A percentile compares a stretch with the other conserved stretches of the same genome.
Conservation (phyloP, 2,113 vertebrate genomes). For the Zosterops hypoxanthus region DNA sequence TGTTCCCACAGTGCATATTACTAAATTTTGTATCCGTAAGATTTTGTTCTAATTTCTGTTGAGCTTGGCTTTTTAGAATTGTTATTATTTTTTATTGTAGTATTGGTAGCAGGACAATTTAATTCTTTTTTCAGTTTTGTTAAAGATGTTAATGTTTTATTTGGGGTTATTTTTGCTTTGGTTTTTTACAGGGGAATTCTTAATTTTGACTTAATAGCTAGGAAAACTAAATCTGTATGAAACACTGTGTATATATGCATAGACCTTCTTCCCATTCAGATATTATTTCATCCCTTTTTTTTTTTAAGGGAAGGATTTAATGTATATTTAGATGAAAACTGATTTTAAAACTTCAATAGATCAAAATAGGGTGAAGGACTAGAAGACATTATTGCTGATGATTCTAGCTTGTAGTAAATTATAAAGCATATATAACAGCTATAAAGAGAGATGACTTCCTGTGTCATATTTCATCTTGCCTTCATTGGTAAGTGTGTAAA, state of each 20-base stretch:
- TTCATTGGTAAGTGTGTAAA: constrained; percentile 68
- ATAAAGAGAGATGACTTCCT: constrained; percentile 46
- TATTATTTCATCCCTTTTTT: not conserved
- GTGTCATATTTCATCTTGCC: constrained; percentile 45
- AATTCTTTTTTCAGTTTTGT: not conserved
- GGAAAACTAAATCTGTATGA: not conserved
- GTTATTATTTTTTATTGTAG: not conserved
- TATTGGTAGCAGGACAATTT: not conserved
- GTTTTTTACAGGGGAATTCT: not conserved
- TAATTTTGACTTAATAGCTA: not conserved
- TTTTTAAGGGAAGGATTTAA: constrained; percentile 29
- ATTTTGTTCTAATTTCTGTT: not conserved
- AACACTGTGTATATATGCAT: not conserved
- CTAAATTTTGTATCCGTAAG: not conserved
- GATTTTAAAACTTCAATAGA: constrained; percentile 40
- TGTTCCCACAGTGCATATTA: not conserved
- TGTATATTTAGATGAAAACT: constrained; percentile 28
- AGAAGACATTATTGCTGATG: constrained; percentile 64
- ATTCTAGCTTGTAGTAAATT: constrained; percentile 72
- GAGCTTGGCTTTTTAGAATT: not conserved
- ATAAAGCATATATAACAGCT: constrained; percentile 58
- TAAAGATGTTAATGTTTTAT: not conserved
- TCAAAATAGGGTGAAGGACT: constrained; percentile 55
- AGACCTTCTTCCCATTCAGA: not conserved
- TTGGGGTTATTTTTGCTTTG: not conserved